A percentile compares a stretch with the other conserved stretches of the same genome.
Evolutionary conservation across 2,888 invertebrate genomes (phyloP).

Genomic region (Habrosyne pyritoides): DNA sequence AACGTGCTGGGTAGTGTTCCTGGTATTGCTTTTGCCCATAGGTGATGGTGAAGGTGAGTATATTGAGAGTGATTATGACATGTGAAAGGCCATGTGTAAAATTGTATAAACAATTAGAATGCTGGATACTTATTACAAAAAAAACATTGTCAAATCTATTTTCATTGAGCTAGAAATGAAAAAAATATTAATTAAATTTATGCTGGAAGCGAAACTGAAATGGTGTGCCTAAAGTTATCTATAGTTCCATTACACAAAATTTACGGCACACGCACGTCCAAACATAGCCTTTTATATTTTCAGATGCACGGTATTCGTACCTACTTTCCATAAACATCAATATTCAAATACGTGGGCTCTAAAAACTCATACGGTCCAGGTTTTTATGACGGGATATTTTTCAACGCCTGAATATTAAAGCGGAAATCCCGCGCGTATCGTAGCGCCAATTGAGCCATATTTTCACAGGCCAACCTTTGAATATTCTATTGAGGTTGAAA

Average conservation of each 20-base stretch:
- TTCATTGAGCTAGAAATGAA: background rate
- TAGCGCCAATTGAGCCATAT: constrained; percentile 72
- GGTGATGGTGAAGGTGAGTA: too few relatives aligned
- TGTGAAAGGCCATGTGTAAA: too few relatives aligned
- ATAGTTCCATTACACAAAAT: constrained; percentile 44
- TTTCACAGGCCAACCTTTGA: constrained; percentile 71
- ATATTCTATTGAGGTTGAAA: constrained; percentile 75
- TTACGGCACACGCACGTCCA: constrained; percentile 37
- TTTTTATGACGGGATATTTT: constrained; percentile 77
- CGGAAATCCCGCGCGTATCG: constrained; percentile 66
- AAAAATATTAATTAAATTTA: constrained; percentile 2
- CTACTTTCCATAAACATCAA: constrained; percentile 74
- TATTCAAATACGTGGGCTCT: constrained; percentile 72
- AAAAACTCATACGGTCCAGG: constrained; percentile 73
- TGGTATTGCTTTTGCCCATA: too few relatives aligned
- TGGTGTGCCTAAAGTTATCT: constrained; percentile 26
- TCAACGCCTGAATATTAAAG: constrained; percentile 78
- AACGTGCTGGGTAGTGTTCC: too few relatives aligned
- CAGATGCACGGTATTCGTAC: constrained; percentile 28
- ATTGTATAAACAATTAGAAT: too few relatives aligned
- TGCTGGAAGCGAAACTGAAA: background rate
- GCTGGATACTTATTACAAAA: too few relatives aligned
- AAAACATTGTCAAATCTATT: background rate
- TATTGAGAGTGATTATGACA: too few relatives aligned
- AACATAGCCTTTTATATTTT: constrained; percentile 41